phyloP scores from a whole-genome alignment of 2,888 invertebrate species.

The Onchidella celtica region DNA sequence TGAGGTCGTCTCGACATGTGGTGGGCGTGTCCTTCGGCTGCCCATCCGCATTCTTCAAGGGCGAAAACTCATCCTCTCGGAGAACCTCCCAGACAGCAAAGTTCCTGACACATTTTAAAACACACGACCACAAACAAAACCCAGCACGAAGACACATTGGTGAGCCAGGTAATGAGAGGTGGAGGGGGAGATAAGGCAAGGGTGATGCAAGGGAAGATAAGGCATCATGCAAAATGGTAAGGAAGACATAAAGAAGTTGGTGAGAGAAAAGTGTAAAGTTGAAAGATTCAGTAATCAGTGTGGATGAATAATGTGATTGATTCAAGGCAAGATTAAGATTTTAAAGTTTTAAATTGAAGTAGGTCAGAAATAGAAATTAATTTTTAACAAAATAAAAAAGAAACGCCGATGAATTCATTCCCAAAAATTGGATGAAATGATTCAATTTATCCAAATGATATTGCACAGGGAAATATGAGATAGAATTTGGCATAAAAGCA shows the following conservation, averaged over 20 bases:
- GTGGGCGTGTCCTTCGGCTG: slow-evolving; percentile 94
- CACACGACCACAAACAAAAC: slow-evolving; percentile 52
- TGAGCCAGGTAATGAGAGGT: too few relatives aligned
- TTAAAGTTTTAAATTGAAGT: background rate
- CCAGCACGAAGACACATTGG: slow-evolving; percentile 50
- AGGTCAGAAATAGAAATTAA: background rate
- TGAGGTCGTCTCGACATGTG: slow-evolving; percentile 89
- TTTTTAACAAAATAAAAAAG: background rate
- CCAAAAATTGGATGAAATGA: too few relatives aligned
- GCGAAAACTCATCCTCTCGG: slow-evolving; percentile 96
- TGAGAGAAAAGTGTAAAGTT: too few relatives aligned
- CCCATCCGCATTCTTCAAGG: slow-evolving; percentile 95
- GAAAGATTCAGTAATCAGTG: too few relatives aligned
- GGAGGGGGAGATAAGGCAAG: background rate
- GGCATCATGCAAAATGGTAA: background rate
- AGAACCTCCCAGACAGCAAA: slow-evolving; percentile 94
- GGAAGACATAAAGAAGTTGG: slow-evolving; percentile 4
- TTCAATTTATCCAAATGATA: too few relatives aligned
- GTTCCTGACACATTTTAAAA: slow-evolving; percentile 73
- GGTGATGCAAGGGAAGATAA: slow-evolving; percentile 23
- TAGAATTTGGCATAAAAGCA: too few relatives aligned
- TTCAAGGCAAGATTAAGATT: background rate
- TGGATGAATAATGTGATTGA: too few relatives aligned
- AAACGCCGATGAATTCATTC: background rate
- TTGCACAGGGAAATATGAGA: too few relatives aligned